These are phyloP conservation scores for Mionectes olivaceus DNA, from an alignment of 2,797 vertebrate species.

Conservation along the genomic window DNA sequence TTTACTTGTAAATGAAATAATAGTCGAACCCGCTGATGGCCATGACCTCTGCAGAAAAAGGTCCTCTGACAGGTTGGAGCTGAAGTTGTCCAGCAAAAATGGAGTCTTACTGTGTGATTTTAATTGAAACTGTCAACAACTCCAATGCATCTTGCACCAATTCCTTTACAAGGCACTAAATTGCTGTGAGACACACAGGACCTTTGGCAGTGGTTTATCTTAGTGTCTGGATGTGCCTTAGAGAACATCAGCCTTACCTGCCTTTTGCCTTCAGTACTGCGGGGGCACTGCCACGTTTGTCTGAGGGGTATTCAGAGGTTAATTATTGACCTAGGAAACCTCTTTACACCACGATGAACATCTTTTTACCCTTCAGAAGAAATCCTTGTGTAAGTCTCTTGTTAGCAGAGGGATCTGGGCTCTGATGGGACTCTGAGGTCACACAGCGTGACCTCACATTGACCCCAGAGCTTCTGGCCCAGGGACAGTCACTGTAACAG, in stretches of 20 bases:
- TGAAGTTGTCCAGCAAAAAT: not conserved
- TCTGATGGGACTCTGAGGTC: not conserved
- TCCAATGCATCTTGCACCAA: not conserved
- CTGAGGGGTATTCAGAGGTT: not conserved
- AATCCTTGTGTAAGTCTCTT: not conserved
- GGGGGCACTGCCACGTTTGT: not conserved
- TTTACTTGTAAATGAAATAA: not conserved
- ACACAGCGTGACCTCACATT: not conserved
- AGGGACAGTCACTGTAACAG: not conserved
- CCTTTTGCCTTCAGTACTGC: not conserved
- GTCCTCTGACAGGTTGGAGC: not conserved
- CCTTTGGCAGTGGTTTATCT: not conserved
- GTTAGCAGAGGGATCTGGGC: not conserved
- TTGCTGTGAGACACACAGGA: not conserved
- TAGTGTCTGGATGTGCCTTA: not conserved
- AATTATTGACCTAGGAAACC: not conserved
- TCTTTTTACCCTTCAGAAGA: not conserved
- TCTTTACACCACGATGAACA: not conserved
- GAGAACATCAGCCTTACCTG: not conserved
- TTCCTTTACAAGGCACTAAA: not conserved
- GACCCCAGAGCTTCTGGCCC: not conserved
- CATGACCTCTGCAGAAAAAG: not conserved
- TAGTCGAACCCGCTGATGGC: not conserved
- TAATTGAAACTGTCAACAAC: not conserved
- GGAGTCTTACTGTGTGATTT: not conserved